Conservation (phyloP, 2,113 vertebrate genomes). For the Puma concolor region DNA sequence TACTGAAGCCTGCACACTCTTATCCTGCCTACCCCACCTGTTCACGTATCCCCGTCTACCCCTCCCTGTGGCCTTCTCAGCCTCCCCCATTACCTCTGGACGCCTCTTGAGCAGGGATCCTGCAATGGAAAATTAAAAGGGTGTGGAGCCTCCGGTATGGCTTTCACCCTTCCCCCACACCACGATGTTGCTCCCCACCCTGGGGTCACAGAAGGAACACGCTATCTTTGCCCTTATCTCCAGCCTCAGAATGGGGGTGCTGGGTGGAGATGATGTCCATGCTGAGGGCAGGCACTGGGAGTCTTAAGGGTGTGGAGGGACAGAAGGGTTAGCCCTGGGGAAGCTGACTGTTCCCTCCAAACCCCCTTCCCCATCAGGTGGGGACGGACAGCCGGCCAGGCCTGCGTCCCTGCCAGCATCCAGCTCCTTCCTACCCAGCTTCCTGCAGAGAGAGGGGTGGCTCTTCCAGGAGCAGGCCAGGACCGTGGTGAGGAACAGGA, state of each 20-base stretch:
- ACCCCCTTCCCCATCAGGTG: not conserved
- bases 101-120: slow-evolving; percentile 76
- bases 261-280: not conserved
- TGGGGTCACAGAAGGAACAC: not conserved
- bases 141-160: not conserved
- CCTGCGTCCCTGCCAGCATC: not conserved
- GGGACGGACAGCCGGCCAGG: not conserved
- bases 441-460: slow-evolving; percentile 77
- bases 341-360: not conserved
- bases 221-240: not conserved
- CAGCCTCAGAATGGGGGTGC: not conserved
- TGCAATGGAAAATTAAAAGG: slow-evolving; percentile 46
- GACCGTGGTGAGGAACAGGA: slow-evolving; percentile 35
- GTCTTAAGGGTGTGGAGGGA: not conserved
- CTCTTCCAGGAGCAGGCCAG: slow-evolving; percentile 72
- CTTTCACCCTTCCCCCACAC: not conserved
- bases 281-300: not conserved
- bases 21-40: not conserved
- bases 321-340: too few species aligned
- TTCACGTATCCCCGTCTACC: not conserved
- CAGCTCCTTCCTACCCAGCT: slow-evolving; percentile 70
- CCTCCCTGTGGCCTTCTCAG: not conserved
- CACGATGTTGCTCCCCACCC: not conserved
- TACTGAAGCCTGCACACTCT: not conserved
- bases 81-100: slow-evolving; percentile 71